These are phyloP conservation scores for Temnopleurus reevesii DNA, from an alignment of 53 echinoderm and acorn worm genomes.

Conservation along the genomic window DNA sequence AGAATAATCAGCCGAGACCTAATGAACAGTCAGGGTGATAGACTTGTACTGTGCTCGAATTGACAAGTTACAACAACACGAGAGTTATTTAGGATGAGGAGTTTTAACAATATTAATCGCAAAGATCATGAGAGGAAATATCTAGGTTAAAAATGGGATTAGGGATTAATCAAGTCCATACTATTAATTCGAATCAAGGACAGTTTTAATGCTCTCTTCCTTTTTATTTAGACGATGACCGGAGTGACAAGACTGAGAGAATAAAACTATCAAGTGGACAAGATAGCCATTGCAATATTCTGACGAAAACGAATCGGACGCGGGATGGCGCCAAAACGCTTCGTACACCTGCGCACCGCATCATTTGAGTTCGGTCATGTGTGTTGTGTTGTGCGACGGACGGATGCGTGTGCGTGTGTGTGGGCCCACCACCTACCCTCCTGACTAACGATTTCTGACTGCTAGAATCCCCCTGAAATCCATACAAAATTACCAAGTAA, in stretches of 20 bases:
- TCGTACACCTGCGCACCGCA: not conserved
- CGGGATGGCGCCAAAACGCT: not conserved
- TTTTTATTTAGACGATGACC: not conserved
- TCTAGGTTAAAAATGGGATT: not conserved
- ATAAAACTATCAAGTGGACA: not conserved
- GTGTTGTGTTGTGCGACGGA: not conserved
- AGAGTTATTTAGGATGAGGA: not conserved
- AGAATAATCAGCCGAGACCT: not conserved
- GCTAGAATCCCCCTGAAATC: slow-evolving; percentile 53
- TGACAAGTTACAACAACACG: not conserved
- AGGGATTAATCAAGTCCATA: not conserved
- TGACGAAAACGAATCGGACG: not conserved
- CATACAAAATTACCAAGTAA: slow-evolving; percentile 49
- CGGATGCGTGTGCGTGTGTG: slow-evolving; percentile 48
- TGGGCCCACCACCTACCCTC: slow-evolving; percentile 52
- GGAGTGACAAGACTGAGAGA: not conserved
- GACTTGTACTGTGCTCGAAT: not conserved
- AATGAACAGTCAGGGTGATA: not conserved
- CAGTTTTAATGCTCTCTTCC: not conserved
- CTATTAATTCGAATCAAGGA: not conserved
- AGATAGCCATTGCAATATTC: not conserved
- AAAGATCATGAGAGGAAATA: not conserved
- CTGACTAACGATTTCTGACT: slow-evolving; percentile 56
- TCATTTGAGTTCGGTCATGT: not conserved
- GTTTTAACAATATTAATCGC: not conserved